These are phyloP conservation scores for Nezara viridula DNA, from an alignment of 2,888 invertebrate species.

Conservation along the genomic window DNA sequence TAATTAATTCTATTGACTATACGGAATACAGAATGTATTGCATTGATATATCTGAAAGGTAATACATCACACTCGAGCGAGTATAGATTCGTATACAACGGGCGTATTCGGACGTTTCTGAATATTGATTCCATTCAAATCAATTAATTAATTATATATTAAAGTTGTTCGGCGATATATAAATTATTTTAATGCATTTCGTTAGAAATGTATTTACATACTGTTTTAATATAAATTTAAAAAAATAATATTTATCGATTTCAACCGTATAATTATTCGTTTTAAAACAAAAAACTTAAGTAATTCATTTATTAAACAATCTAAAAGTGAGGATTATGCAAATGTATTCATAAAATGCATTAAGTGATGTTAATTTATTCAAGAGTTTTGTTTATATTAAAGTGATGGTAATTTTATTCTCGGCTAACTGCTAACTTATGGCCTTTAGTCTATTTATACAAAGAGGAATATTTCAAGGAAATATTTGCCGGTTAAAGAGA, in stretches of 20 bases:
- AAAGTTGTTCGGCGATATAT: too few species aligned
- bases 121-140: background rate
- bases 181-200: too few species aligned
- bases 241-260: background rate
- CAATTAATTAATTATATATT: too few species aligned
- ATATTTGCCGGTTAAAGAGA: background rate
- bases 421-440: slow-evolving; percentile 48
- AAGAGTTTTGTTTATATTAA: slow-evolving; percentile 39
- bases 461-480: background rate
- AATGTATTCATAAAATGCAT: slow-evolving; percentile 29
- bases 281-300: background rate
- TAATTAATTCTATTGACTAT: slow-evolving; percentile 17
- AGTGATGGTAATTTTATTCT: slow-evolving; percentile 44
- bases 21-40: background rate
- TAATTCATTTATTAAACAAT: slow-evolving; percentile 46
- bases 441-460: slow-evolving; percentile 3
- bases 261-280: background rate
- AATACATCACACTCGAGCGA: background rate
- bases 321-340: slow-evolving; percentile 31
- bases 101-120: background rate
- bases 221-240: background rate
- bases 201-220: too few species aligned
- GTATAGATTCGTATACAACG: background rate
- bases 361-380: slow-evolving; percentile 46
- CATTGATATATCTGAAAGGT: background rate